Conservation (phyloP, 2,888 invertebrate species). For the Notodonta ziczac region DNA sequence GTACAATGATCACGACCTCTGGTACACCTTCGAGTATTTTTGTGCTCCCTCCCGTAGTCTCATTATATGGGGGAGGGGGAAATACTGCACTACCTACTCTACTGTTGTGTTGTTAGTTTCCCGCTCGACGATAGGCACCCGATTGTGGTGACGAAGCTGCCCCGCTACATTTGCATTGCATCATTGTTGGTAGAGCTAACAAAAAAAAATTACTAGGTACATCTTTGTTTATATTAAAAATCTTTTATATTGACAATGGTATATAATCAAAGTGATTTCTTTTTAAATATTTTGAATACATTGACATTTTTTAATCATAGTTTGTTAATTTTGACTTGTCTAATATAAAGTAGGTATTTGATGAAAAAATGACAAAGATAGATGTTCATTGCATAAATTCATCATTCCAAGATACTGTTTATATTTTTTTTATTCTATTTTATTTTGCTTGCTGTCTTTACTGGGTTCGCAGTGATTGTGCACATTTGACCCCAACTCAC, state of each 20-base stretch:
- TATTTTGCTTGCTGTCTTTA: slow-evolving; percentile 49
- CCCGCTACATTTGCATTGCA: slow-evolving; percentile 72
- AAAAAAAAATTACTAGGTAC: slow-evolving; percentile 12
- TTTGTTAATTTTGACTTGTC: too few species aligned
- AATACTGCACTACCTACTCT: slow-evolving; percentile 34
- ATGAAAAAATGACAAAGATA: too few species aligned
- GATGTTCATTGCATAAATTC: too few species aligned
- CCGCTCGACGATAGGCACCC: slow-evolving; percentile 41
- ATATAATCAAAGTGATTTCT: too few species aligned
- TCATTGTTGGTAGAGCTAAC: slow-evolving; percentile 50
- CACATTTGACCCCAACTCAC: slow-evolving; percentile 61
- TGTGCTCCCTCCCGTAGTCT: slow-evolving; percentile 13
- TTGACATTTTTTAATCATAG: too few species aligned
- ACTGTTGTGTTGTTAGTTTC: slow-evolving; percentile 32
- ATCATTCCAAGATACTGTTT: too few species aligned
- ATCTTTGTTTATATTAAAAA: too few species aligned
- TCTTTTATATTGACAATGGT: too few species aligned
- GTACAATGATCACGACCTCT: slow-evolving; percentile 31
- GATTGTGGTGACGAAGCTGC: slow-evolving; percentile 47
- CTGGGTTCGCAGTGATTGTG: slow-evolving; percentile 55
- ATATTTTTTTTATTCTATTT: slow-evolving; percentile 11
- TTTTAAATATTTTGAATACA: too few species aligned
- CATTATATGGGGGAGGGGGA: slow-evolving; percentile 23
- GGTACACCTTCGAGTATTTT: slow-evolving; percentile 29
- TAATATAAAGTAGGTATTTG: too few species aligned